phyloP scores from a whole-genome alignment of 2,888 invertebrate genomes.

The Cheilosia urbana region DNA sequence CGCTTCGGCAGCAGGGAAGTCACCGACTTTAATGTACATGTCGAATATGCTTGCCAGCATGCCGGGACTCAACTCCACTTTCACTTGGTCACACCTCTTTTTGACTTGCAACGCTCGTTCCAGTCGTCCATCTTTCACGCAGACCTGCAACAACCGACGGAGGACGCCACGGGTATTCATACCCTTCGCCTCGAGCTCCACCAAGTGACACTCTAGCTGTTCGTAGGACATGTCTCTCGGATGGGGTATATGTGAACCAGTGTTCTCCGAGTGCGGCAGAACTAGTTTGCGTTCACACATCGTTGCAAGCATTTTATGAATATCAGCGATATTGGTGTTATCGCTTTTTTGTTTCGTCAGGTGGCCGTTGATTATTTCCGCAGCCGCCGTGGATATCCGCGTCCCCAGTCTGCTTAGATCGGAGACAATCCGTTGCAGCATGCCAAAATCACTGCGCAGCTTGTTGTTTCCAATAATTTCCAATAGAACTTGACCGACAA shows the following conservation, averaged over 20 bases:
- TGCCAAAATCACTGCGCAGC: conserved; percentile 82
- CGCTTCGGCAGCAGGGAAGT: conserved; percentile 85
- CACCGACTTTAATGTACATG: conserved; percentile 85
- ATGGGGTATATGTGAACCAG: conserved; percentile 84
- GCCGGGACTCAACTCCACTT: conserved; percentile 86
- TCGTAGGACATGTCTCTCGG: conserved; percentile 87
- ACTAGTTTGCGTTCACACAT: conserved; percentile 84
- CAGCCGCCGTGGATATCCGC: conserved; percentile 84
- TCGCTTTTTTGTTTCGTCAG: conserved; percentile 77
- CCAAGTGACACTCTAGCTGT: conserved; percentile 87
- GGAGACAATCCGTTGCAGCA: conserved; percentile 84
- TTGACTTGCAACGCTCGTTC: conserved; percentile 85
- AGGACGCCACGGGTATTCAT: conserved; percentile 88
- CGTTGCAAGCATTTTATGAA: conserved; percentile 79
- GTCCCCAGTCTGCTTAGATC: conserved; percentile 81
- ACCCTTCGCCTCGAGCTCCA: conserved; percentile 87
- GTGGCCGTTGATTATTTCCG: conserved; percentile 83
- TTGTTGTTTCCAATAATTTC: conserved; percentile 84
- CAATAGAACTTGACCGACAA: conserved; percentile 86
- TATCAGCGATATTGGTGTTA: conserved; percentile 68
- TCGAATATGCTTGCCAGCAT: conserved; percentile 88
- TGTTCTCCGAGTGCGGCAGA: conserved; percentile 76
- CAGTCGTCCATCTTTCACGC: conserved; percentile 85
- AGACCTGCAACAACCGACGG: conserved; percentile 86
- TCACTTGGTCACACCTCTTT: conserved; percentile 85